phyloP scores from a whole-genome alignment of 2,797 vertebrate species.

The Cyprinodon diabolis region DNA sequence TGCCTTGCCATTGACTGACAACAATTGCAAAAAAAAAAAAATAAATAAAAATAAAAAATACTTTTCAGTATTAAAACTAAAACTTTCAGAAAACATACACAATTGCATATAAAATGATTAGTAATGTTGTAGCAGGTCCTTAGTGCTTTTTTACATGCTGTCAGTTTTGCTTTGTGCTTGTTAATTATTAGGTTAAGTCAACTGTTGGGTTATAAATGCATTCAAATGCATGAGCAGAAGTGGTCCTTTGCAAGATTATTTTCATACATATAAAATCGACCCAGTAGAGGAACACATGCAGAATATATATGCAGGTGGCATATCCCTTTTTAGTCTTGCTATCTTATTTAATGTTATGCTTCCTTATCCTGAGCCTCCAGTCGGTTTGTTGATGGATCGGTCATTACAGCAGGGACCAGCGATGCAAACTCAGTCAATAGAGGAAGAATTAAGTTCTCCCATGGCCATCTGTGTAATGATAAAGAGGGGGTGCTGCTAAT shows the following conservation, averaged over 20 bases:
- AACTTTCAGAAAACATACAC: no score
- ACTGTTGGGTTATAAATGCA: not conserved
- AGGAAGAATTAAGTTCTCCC: slow-evolving; percentile 77
- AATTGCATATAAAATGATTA: no score
- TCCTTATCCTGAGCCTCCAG: slow-evolving; percentile 38
- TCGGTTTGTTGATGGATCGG: slow-evolving; percentile 72
- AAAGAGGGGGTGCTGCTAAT: slow-evolving; percentile 62
- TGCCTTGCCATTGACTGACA: not conserved
- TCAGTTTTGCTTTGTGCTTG: not conserved
- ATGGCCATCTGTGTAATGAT: slow-evolving; percentile 76
- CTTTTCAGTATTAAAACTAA: no score
- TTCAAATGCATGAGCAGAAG: not conserved
- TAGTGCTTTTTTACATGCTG: not conserved
- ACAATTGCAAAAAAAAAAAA: not conserved
- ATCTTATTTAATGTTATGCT: slow-evolving; percentile 28
- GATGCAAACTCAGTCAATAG: slow-evolving; percentile 73
- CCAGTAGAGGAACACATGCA: not conserved
- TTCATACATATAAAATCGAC: not conserved
- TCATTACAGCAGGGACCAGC: slow-evolving; percentile 63
- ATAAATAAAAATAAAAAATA: no score
- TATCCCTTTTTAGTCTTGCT: not conserved
- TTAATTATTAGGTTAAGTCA: not conserved
- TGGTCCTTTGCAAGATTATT: not conserved
- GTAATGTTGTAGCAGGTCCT: not conserved
- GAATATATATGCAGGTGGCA: slow-evolving; percentile 8